Evolutionary conservation across 2,797 vertebrate genomes (phyloP).

Genomic region (Arnoldichthys spilopterus): DNA sequence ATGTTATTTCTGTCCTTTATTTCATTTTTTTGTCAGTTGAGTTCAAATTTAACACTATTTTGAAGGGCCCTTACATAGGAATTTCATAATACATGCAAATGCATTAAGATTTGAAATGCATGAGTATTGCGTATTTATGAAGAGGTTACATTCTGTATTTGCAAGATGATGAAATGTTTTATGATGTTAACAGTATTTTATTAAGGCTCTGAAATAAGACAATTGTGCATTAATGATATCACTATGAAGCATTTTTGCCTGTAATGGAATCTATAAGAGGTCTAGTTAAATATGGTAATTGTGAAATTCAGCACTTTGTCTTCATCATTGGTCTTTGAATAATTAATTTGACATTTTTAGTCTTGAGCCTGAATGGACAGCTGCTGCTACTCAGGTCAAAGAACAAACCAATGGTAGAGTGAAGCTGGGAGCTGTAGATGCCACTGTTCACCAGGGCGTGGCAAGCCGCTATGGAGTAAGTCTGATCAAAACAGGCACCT

Average conservation of each 20-base stretch:
- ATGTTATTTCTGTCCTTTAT: too few relatives aligned
- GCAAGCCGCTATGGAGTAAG: conserved; percentile 91
- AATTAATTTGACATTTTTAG: conserved; percentile 22
- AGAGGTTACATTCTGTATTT: too few relatives aligned
- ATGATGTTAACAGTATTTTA: too few relatives aligned
- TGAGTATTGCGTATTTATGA: too few relatives aligned
- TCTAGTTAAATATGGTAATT: not conserved
- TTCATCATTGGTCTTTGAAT: not conserved
- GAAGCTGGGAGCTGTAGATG: conserved; percentile 91
- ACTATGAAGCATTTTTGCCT: not conserved
- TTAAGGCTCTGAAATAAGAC: not conserved
- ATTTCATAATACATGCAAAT: not conserved
- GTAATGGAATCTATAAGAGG: not conserved
- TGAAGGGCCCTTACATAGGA: not conserved
- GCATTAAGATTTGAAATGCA: not conserved
- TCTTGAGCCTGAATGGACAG: conserved; percentile 95
- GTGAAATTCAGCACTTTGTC: too few relatives aligned
- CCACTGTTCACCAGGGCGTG: conserved; percentile 87
- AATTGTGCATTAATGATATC: not conserved
- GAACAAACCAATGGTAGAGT: conserved; percentile 94
- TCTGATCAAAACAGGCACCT: not conserved
- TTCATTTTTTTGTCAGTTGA: too few relatives aligned
- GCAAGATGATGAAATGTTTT: too few relatives aligned
- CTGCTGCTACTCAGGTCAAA: conserved; percentile 89
- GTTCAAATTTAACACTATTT: too few relatives aligned